These are phyloP conservation scores for Pangasius djambal DNA, from an alignment of 2,797 vertebrate genomes.

Conservation along the genomic window DNA sequence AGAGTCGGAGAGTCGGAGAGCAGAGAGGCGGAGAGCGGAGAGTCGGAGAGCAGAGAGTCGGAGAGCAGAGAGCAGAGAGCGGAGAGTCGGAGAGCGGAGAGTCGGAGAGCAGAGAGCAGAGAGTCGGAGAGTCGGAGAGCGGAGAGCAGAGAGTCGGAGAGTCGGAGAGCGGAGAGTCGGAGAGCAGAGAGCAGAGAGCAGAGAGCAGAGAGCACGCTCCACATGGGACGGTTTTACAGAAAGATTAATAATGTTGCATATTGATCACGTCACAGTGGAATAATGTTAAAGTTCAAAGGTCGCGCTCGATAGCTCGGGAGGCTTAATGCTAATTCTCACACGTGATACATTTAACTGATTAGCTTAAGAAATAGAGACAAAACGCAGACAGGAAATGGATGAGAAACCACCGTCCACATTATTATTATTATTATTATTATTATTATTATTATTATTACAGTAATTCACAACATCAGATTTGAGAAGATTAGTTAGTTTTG, in stretches of 20 bases:
- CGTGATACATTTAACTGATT: background rate
- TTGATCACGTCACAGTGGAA: background rate
- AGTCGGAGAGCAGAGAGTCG: too few relatives aligned
- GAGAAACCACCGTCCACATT: too few relatives aligned
- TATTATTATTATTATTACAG: too few relatives aligned
- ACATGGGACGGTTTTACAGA: background rate
- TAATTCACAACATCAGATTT: too few relatives aligned
- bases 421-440: too few relatives aligned
- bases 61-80: too few relatives aligned
- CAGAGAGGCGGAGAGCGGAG: too few relatives aligned
- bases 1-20: background rate
- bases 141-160: too few relatives aligned
- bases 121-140: background rate
- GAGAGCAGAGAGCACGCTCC: background rate
- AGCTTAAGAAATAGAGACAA: background rate
- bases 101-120: background rate
- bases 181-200: fast-evolving
- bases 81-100: too few relatives aligned
- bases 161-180: too few relatives aligned
- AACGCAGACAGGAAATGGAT: background rate
- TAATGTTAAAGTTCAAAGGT: background rate
- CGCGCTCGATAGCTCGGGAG: background rate
- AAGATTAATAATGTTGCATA: background rate
- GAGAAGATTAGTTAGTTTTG: too few relatives aligned
- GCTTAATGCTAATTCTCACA: background rate